Conservation (phyloP, 2,888 invertebrate species). For the Onchidella celtica region DNA sequence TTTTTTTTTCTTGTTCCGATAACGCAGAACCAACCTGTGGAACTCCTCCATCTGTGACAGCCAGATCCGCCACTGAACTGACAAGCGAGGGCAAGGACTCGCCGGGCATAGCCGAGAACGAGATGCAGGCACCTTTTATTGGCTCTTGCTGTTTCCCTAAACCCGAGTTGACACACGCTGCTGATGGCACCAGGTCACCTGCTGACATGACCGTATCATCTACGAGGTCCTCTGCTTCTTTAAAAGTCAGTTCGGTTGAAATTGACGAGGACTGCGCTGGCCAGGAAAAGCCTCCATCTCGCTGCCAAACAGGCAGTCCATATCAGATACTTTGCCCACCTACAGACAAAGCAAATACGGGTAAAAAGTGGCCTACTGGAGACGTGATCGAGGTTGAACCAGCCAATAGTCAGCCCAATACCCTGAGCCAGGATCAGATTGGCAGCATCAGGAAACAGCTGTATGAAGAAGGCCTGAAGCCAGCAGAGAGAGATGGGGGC, state of each 20-base stretch:
- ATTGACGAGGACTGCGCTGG: no score
- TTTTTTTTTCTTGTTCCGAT: neutral
- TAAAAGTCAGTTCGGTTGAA: no score
- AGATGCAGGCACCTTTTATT: no score
- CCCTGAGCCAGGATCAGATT: slow-evolving; percentile 30
- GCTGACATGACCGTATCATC: no score
- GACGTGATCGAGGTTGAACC: neutral
- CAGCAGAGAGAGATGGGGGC: slow-evolving; percentile 36
- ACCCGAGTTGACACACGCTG: no score
- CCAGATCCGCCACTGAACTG: neutral
- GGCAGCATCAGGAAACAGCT: slow-evolving; percentile 38
- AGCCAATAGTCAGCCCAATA: neutral
- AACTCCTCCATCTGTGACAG: neutral
- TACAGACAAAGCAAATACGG: neutral
- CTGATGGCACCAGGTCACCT: no score
- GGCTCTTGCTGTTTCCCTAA: no score
- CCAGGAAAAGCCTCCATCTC: no score
- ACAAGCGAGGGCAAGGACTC: no score
- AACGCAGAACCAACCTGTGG: neutral
- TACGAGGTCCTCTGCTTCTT: no score
- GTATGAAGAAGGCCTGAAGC: slow-evolving; percentile 43
- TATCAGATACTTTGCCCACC: neutral
- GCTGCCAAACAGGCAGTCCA: neutral
- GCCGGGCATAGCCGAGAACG: no score
- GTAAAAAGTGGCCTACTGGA: neutral